A percentile compares a stretch with the other conserved stretches of the same genome.
These are phyloP conservation scores for Chloebia gouldiae DNA, from an alignment of 2,113 vertebrate genomes.

Conservation along the genomic window DNA sequence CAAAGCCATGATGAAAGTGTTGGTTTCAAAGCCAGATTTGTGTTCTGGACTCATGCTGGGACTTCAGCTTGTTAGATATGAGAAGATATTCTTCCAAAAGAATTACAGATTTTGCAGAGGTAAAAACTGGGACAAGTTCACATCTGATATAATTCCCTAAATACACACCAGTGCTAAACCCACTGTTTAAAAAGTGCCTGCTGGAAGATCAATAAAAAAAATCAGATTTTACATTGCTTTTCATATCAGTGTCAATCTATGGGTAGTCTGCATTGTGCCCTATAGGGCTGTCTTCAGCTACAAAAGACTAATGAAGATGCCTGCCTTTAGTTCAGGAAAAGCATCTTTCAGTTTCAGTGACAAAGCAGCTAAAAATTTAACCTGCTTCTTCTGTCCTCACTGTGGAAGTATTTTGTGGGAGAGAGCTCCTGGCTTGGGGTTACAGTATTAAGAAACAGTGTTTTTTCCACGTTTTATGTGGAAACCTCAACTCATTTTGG, in stretches of 20 bases:
- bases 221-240: neutral
- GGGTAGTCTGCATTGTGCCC: neutral
- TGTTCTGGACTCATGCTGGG: neutral
- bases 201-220: neutral
- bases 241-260: neutral
- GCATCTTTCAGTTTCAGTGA: neutral
- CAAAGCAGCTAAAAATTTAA: neutral
- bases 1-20: neutral
- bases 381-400: neutral
- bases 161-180: neutral
- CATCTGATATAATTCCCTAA: neutral
- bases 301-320: neutral
- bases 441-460: neutral
- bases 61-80: neutral
- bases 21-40: neutral
- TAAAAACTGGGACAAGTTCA: neutral
- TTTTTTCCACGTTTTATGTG: neutral
- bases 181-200: neutral
- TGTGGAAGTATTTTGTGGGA: neutral
- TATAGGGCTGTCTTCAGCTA: neutral
- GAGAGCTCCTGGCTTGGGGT: neutral
- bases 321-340: neutral
- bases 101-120: neutral
- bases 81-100: neutral
- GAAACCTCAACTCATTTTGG: neutral